Percentiles rank a stretch among this genome's conserved stretches.
These are phyloP conservation scores for Zaprionus lachaisei DNA, from an alignment of 1,140 invertebrate species.

Conservation along the genomic window DNA sequence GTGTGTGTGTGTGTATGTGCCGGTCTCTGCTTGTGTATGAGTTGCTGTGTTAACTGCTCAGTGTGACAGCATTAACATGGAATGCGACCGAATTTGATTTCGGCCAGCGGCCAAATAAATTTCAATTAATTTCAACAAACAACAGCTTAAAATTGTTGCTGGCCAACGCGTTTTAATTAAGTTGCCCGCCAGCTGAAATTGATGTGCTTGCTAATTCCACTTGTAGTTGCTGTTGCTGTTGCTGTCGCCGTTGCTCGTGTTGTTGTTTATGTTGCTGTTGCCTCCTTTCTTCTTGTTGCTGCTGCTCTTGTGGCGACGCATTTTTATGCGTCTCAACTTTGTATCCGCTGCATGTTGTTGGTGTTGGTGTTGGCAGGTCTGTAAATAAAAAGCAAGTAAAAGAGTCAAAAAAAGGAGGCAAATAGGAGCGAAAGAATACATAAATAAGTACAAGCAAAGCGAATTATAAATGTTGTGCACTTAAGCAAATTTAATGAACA, in stretches of 20 bases:
- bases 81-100: conserved; percentile 47
- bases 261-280: conserved; percentile 10
- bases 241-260: conserved; percentile 23
- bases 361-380: conserved; percentile 11
- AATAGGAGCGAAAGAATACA: conserved; percentile 8
- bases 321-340: conserved; percentile 48
- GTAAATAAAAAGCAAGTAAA: conserved; percentile 28
- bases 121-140: conserved; percentile 66
- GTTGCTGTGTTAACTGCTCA: conserved; percentile 14
- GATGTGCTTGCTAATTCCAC: conserved; percentile 62
- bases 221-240: conserved; percentile 18
- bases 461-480: conserved; percentile 70
- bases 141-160: conserved; percentile 45
- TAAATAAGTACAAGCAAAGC: conserved; percentile 30
- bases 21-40: background rate
- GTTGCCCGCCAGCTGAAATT: conserved; percentile 60
- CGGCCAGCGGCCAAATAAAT: conserved; percentile 47
- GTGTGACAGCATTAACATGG: conserved; percentile 34
- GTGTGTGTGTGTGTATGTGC: background rate
- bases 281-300: conserved; percentile 21
- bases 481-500: conserved; percentile 75
- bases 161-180: conserved; percentile 70
- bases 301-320: conserved; percentile 32
- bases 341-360: conserved; percentile 29
- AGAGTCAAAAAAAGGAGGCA: conserved; percentile 2